Evolutionary conservation across 2,888 invertebrate species (phyloP).

Genomic region (Pycnomerus fuliginosus): DNA sequence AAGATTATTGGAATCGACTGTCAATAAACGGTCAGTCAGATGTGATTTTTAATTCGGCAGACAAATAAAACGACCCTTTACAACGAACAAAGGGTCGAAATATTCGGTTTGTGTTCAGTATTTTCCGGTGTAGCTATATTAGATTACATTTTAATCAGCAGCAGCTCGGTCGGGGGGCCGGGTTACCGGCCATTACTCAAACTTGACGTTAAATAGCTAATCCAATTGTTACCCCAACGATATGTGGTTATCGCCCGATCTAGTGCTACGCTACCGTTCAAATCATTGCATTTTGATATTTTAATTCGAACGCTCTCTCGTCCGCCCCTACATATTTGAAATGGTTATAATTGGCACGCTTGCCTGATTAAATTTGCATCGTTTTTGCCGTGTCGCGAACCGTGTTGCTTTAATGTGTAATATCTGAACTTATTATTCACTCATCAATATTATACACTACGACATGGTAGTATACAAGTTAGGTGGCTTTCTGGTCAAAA

Average conservation of each 20-base stretch:
- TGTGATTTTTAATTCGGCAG: slow-evolving; percentile 45
- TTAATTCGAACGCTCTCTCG: slow-evolving; percentile 31
- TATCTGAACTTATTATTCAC: slow-evolving; percentile 16
- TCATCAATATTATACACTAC: slow-evolving; percentile 21
- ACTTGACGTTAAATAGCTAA: slow-evolving; percentile 56
- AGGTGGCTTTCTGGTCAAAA: slow-evolving; percentile 9
- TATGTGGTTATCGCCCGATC: slow-evolving; percentile 52
- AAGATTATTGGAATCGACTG: slow-evolving; percentile 16
- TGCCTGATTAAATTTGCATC: slow-evolving; percentile 30
- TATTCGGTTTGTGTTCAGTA: slow-evolving; percentile 45
- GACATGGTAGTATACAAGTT: slow-evolving; percentile 5
- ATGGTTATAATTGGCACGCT: slow-evolving; percentile 27
- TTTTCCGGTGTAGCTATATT: slow-evolving; percentile 53
- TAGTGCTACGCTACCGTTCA: slow-evolving; percentile 29
- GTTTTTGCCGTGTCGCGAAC: slow-evolving; percentile 25
- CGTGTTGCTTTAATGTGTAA: slow-evolving; percentile 23
- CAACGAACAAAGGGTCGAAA: slow-evolving; percentile 36
- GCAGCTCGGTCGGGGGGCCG: slow-evolving; percentile 42
- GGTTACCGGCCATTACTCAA: slow-evolving; percentile 55
- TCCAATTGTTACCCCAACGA: slow-evolving; percentile 54
- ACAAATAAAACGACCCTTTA: slow-evolving; percentile 34
- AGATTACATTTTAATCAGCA: slow-evolving; percentile 58
- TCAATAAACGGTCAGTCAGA: slow-evolving; percentile 29
- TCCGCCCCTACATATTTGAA: slow-evolving; percentile 18
- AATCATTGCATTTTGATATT: slow-evolving; percentile 40